Base-by-base conservation (phyloP, 2,113 vertebrate species). In the Syngnathus scovelli region DNA sequence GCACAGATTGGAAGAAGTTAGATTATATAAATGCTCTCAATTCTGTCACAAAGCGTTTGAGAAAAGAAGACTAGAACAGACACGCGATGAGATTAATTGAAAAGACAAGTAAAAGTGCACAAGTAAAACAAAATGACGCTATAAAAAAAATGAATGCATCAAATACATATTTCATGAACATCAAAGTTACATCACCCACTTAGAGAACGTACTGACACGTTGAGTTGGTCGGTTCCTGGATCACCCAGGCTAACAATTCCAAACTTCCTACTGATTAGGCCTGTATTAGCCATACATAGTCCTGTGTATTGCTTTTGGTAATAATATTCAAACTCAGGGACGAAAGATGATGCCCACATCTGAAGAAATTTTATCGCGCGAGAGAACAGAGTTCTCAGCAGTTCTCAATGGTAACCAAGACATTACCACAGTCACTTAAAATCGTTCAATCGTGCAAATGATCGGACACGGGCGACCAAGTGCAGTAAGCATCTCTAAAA, bases 101-200 rank as follows among this genome's bases (percentile, higher is more conserved):
- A 43, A 16, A 18, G 39, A 41, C n/a, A 27, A 21, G 39, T 21
- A 27, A n/a, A 19, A 19, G 36, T 60, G 16, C 8, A 60, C 27
- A 16, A 66, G 15, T 54, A 56, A 72, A 66, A 43, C 58, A 38
- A 49, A 59, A 39, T 60, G 59, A 70, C 37, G 13, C 54, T 33
- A 33, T 33, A 33, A 56, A 56, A 56, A 56, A 56, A 13, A 4
- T 12, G n/a, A 23, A 10, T 7, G 23, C 3, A 2, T 16, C 0
- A 33, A 15, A 33, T 56, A 33, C 7, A 33, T 33, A 27, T 56
- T 56, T 56, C 27, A 33, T 56, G 54, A 56, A 27, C 5, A 11
- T 23, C 12, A 56, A 11, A 56, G 1, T 46, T 11, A 46, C 43
- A 5, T 46, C 44, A 46, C 48, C 18, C 48, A 51, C 48, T 51